Evolutionary conservation across 2,113 vertebrate genomes (phyloP).

Genomic region (Lepus timidus): DNA sequence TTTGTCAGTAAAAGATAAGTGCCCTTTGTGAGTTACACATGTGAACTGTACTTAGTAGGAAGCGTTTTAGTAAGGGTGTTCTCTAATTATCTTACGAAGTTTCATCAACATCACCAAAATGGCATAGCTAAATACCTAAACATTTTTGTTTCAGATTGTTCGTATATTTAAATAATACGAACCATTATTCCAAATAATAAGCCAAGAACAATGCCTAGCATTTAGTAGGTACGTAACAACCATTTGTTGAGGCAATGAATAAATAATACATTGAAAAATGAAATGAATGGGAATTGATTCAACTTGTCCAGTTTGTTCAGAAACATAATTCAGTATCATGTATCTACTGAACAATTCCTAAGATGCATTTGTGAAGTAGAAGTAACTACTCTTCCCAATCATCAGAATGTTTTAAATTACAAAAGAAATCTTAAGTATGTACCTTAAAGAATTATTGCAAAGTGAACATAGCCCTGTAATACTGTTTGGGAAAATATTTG

Average conservation of each 20-base stretch:
- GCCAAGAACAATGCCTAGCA: neutral
- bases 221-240: conserved; percentile 35
- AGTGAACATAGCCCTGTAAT: neutral
- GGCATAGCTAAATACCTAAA: neutral
- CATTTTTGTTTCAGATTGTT: conserved; percentile 9
- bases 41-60: neutral
- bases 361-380: conserved; percentile 37
- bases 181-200: conserved; percentile 14
- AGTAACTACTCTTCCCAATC: neutral
- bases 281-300: conserved; percentile 33
- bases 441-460: conserved; percentile 34
- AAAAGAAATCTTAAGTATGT: neutral
- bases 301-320: neutral
- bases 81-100: neutral
- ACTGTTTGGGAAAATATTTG: conserved; percentile 43
- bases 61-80: neutral
- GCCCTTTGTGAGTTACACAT: neutral
- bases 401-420: conserved; percentile 40
- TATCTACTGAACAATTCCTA: neutral
- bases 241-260: conserved; percentile 41
- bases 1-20: neutral
- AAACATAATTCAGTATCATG: neutral
- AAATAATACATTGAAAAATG: conserved; percentile 38
- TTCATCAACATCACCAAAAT: neutral
- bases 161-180: conserved; percentile 40